These are phyloP conservation scores for Pantala flavescens DNA, from an alignment of 1,140 invertebrate genomes.

Conservation along the genomic window DNA sequence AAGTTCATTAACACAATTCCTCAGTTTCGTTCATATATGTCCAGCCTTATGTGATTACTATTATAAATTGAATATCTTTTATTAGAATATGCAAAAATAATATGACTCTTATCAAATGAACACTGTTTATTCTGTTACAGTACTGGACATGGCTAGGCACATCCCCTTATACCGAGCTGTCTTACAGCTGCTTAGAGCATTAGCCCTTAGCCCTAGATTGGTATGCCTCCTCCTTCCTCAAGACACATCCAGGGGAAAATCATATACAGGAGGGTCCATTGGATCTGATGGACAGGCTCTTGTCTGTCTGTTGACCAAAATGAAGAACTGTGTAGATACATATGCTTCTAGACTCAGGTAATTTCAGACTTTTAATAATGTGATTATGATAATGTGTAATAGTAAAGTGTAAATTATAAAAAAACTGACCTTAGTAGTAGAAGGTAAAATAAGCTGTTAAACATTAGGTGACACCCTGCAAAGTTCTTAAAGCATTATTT, in stretches of 20 bases:
- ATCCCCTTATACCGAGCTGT: constrained; percentile 82
- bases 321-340: constrained; percentile 83
- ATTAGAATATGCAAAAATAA: too few species aligned
- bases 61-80: too few species aligned
- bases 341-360: constrained; percentile 75
- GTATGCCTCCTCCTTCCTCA: constrained; percentile 54
- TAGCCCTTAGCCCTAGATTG: constrained; percentile 57
- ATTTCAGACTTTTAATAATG: constrained; percentile 32
- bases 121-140: constrained; percentile 33
- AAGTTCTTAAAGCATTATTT: too few species aligned
- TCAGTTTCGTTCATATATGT: too few species aligned
- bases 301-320: constrained; percentile 62
- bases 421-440: too few species aligned
- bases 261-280: constrained; percentile 15
- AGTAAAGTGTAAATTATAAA: too few species aligned
- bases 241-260: constrained; percentile 28
- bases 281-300: constrained; percentile 40
- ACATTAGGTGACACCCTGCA: too few species aligned
- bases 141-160: constrained; percentile 88
- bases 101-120: background rate
- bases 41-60: too few species aligned
- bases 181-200: constrained; percentile 65
- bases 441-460: too few species aligned
- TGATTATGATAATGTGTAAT: too few species aligned
- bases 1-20: too few species aligned